A percentile compares a stretch with the other conserved stretches of the same genome.
Evolutionary conservation across 2,797 vertebrate species (phyloP).

Genomic region (Otolemur crassicaudatus): DNA sequence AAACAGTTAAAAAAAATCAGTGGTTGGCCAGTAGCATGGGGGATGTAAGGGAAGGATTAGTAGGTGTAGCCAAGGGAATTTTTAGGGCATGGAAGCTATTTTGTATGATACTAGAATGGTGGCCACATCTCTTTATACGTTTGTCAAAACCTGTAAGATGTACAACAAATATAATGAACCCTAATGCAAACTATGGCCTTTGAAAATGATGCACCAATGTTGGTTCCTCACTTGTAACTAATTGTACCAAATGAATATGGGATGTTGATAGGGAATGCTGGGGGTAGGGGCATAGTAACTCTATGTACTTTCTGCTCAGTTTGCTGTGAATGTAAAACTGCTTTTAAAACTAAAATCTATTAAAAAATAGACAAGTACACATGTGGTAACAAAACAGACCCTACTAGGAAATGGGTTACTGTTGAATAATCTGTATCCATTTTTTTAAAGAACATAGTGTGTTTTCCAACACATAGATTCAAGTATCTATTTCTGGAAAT

Average conservation of each 20-base stretch:
- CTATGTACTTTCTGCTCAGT: neutral
- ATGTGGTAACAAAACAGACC: neutral
- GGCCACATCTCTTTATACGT: neutral
- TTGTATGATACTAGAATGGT: neutral
- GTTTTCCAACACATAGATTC: neutral
- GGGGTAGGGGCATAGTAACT: neutral
- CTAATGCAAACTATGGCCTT: neutral
- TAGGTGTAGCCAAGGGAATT: neutral
- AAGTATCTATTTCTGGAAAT: neutral
- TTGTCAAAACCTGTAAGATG: neutral
- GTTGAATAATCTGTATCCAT: neutral
- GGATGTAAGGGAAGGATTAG: neutral
- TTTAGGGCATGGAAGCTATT: slow-evolving; percentile 27
- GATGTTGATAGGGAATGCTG: neutral
- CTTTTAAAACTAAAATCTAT: slow-evolving; percentile 15
- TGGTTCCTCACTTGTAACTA: neutral
- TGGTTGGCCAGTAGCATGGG: neutral
- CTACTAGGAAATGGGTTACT: neutral
- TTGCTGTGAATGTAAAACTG: slow-evolving; percentile 37
- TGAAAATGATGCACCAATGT: neutral
- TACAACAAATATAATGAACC: neutral
- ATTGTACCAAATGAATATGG: neutral
- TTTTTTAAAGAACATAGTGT: neutral
- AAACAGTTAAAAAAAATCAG: neutral
- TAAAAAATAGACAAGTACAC: neutral